Evolutionary conservation across 2,113 vertebrate species (phyloP), one percentile per base, ranked within the genome.

Genomic region (Herpailurus yagouaroundi): DNA sequence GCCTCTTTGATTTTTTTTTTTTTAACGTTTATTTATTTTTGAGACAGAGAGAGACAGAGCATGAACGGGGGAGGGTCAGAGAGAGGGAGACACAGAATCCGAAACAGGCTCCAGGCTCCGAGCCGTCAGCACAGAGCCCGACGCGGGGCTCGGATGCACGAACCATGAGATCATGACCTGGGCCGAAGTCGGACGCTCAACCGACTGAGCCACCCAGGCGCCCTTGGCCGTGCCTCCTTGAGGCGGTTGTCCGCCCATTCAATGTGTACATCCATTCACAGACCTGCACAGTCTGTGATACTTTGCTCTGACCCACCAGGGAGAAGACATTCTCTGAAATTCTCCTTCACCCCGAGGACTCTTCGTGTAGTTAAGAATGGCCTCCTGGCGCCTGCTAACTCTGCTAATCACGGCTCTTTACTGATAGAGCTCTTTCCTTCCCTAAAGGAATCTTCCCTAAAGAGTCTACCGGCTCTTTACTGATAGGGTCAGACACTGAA

Each of bases 101-200:
- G 45, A 45, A 45, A 8, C 45, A 45, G 45, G 45, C 45, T 45
- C 45, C 45, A 45, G 45, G 45, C 45, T 45, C 45, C 45, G 45
- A 45, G 45, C 45, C 45, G 45, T 45, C 45, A 0, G 45, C 45
- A 45, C 45, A 45, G 45, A 45, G 0, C 45, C 45, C 1, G 45
- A 45, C 8, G 0, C 1, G 7, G 45, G 45, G 8, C 45, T 45
- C 8, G 1, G 1, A 9, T 0, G 0, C 45, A 45, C 8, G 1
- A 0, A 45, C 45, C 45, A 0, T 2, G 45, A 45, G 45, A 45
- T 45, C 45, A 2, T 9, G 45, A 45, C 45, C 45, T 1, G 45
- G 45, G 45, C 45, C 1, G 45, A 45, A 45, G 45, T 9, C 45
- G 1, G 45, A 45, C 45, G 45, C 45, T 45, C 45, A 45, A 45